Percentiles rank a stretch among this genome's conserved stretches.
Conservation (phyloP, 2,888 invertebrate genomes). For the Exephanes ischioxanthus region DNA sequence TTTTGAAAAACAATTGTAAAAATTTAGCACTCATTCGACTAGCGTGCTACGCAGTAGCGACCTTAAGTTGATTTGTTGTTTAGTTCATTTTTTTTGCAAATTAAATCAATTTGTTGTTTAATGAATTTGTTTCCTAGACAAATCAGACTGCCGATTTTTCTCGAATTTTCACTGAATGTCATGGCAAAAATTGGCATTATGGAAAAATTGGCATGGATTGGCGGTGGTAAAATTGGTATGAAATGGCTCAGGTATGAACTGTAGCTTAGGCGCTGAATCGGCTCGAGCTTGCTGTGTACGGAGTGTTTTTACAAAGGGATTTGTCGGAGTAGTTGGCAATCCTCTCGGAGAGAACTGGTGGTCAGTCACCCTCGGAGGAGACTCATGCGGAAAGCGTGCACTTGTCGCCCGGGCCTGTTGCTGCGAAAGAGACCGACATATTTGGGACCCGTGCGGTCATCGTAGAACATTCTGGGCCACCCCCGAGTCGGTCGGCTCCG, state of each 20-base stretch:
- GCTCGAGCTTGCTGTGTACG: background rate
- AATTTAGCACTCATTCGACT: no score
- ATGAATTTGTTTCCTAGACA: no score
- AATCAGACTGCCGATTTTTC: no score
- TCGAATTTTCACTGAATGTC: no score
- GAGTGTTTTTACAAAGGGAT: background rate
- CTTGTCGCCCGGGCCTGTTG: slow-evolving; percentile 50
- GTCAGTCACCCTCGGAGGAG: slow-evolving; percentile 26
- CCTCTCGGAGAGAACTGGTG: slow-evolving; percentile 14
- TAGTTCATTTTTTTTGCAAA: no score
- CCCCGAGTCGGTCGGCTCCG: slow-evolving; percentile 61
- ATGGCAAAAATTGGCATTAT: background rate
- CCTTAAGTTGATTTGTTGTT: no score
- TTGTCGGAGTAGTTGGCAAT: slow-evolving; percentile 4
- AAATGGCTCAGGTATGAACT: background rate
- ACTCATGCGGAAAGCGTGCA: slow-evolving; percentile 48
- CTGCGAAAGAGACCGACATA: slow-evolving; percentile 28
- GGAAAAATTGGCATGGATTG: background rate
- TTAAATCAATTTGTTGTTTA: no score
- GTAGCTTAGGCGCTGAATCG: background rate
- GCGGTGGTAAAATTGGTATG: background rate
- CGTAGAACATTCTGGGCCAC: slow-evolving; percentile 64
- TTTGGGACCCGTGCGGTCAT: slow-evolving; percentile 59
- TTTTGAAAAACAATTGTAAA: no score
- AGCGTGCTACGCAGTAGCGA: no score